These are phyloP conservation scores for Suncus etruscus DNA, from an alignment of 2,113 vertebrate genomes.

Conservation along the genomic window DNA sequence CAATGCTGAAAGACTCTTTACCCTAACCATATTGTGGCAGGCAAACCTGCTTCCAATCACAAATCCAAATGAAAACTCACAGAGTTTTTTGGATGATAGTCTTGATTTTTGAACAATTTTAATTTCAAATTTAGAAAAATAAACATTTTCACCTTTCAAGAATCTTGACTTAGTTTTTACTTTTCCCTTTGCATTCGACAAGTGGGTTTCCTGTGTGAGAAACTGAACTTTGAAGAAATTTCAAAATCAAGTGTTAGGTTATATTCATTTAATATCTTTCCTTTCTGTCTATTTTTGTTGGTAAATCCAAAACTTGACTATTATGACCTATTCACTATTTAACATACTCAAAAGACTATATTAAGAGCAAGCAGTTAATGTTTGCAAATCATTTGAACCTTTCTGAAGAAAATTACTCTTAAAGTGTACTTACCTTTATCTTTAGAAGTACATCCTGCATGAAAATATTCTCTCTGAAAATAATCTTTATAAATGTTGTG, in stretches of 20 bases:
- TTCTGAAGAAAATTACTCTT: background rate
- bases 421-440: background rate
- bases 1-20: too few relatives aligned
- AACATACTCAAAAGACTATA: background rate
- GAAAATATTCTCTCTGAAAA: background rate
- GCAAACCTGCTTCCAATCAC: background rate
- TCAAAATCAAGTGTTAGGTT: too few relatives aligned
- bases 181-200: rapidly evolving
- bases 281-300: background rate
- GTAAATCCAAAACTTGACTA: background rate
- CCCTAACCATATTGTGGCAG: background rate
- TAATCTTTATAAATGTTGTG: background rate
- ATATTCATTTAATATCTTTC: background rate
- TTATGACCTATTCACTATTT: background rate
- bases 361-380: background rate
- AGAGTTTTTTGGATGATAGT: background rate
- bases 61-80: rapidly evolving
- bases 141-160: background rate
- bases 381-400: background rate
- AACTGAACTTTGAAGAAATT: background rate
- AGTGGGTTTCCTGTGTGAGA: rapidly evolving
- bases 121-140: background rate
- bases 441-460: background rate
- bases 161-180: background rate
- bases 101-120: background rate